Conservation (phyloP, 23 tunicate species). For the Halocynthia roretzi region DNA sequence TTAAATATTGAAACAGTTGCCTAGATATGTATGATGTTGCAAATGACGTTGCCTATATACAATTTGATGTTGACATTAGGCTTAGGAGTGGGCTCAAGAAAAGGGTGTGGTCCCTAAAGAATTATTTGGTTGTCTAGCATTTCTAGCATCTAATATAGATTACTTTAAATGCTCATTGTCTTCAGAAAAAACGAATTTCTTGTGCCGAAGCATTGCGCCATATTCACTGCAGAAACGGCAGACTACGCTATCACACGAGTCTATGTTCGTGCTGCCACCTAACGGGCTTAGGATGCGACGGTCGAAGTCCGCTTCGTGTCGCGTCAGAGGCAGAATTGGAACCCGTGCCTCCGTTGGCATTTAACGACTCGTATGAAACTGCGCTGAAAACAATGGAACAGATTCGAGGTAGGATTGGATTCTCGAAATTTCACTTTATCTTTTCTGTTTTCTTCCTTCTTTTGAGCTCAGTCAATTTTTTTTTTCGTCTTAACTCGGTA, state of each 20-base stretch:
- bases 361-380: conserved; percentile 66
- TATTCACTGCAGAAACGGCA: conserved; percentile 57
- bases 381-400: conserved; percentile 41
- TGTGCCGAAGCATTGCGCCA: conserved; percentile 71
- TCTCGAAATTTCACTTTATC: background rate
- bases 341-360: conserved; percentile 45
- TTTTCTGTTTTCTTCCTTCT: background rate
- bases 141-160: background rate
- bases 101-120: too few species aligned
- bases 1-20: too few species aligned
- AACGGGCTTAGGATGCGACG: conserved; percentile 28
- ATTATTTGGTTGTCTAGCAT: background rate
- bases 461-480: background rate
- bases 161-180: background rate
- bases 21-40: too few species aligned
- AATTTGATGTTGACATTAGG: too few species aligned
- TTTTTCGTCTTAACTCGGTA: background rate
- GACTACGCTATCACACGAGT: conserved; percentile 76
- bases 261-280: conserved; percentile 82
- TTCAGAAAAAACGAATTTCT: conserved; percentile 45
- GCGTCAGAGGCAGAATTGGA: conserved; percentile 55
- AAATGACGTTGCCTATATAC: too few species aligned
- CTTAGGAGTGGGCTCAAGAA: too few species aligned
- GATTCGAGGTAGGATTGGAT: conserved; percentile 52
- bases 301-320: conserved; percentile 20